A percentile compares a stretch with the other conserved stretches of the same genome.
Conservation (phyloP, 2,113 vertebrate genomes). For the Oryzias celebensis region DNA sequence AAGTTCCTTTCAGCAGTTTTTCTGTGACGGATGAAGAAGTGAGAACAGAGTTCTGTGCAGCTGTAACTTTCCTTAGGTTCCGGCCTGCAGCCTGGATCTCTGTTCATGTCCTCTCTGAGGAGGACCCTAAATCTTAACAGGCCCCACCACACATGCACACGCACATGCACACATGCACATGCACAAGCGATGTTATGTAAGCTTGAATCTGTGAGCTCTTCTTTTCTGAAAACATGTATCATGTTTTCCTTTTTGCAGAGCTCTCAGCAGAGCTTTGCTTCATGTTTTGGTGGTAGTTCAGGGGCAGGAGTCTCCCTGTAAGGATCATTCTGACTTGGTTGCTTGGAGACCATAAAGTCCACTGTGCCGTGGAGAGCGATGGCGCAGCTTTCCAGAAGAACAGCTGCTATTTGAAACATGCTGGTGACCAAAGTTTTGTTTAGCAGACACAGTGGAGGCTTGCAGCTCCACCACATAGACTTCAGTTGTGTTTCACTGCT, state of each 20-base stretch:
- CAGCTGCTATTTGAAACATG: slow-evolving; percentile 36
- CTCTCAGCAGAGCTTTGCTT: neutral
- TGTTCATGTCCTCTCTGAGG: slow-evolving; percentile 18
- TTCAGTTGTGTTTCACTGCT: neutral
- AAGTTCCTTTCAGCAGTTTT: neutral
- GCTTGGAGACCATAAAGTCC: slow-evolving; percentile 37
- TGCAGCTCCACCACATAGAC: neutral
- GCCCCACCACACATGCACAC: neutral
- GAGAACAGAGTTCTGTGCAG: neutral
- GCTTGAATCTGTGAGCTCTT: neutral
- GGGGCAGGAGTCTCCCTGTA: slow-evolving; percentile 15
- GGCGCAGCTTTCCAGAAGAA: slow-evolving; percentile 36
- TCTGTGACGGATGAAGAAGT: neutral
- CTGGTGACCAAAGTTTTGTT: slow-evolving; percentile 10
- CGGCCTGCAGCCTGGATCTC: slow-evolving; percentile 33
- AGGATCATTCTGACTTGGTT: slow-evolving; percentile 42
- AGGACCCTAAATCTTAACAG: slow-evolving; percentile 11
- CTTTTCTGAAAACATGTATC: no score
- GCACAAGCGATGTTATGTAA: neutral
- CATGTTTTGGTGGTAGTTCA: slow-evolving; percentile 7
- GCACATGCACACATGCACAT: no score
- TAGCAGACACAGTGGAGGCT: slow-evolving; percentile 1
- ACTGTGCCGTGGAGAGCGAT: slow-evolving; percentile 10
- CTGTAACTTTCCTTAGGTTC: slow-evolving; percentile 20
- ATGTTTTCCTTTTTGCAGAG: no score